Conservation (phyloP, 2,888 invertebrate species). For the Limnephilus lunatus region DNA sequence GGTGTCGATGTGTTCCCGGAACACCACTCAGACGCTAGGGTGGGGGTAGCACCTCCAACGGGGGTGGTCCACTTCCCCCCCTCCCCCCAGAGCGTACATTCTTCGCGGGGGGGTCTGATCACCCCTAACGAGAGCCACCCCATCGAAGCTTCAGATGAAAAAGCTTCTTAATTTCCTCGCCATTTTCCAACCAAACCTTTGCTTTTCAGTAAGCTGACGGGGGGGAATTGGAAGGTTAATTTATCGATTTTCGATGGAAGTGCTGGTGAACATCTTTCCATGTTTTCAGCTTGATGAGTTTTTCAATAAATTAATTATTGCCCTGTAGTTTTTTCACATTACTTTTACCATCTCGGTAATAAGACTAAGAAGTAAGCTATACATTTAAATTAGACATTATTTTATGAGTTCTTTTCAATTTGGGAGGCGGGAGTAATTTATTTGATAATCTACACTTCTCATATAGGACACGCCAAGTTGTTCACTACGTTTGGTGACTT, state of each 20-base stretch:
- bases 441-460: no score
- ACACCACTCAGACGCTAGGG: background rate
- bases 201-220: conserved; percentile 35
- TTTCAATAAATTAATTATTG: background rate
- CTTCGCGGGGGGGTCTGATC: conserved; percentile 14
- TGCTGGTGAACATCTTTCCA: background rate
- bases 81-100: background rate
- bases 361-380: background rate
- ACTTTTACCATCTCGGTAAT: background rate
- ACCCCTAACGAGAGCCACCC: conserved; percentile 29
- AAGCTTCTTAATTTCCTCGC: conserved; percentile 47
- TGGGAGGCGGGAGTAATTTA: no score
- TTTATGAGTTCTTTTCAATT: no score
- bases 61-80: background rate
- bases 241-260: background rate
- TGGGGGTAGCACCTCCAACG: background rate
- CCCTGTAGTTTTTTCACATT: background rate
- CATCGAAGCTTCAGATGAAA: conserved; percentile 35
- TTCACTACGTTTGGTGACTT: no score
- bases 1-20: background rate
- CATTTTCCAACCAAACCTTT: conserved; percentile 41
- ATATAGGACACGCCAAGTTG: no score
- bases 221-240: background rate
- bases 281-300: background rate
- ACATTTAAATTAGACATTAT: no score